Base-by-base conservation (phyloP, 30 jellyfish, hydroid and myxozoan species). In the Aurelia aurita complex sp. Pacific region DNA sequence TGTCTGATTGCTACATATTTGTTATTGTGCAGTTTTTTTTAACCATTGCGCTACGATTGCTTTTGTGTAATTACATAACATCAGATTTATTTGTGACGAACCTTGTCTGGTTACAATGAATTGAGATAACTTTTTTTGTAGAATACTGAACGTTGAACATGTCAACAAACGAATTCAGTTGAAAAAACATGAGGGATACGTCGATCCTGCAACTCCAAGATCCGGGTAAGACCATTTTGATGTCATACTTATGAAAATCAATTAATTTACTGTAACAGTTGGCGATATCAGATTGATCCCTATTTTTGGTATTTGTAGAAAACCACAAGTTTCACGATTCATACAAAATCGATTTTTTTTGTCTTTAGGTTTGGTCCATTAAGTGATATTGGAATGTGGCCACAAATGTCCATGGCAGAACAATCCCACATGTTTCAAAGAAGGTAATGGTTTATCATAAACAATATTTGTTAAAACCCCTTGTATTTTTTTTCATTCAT, bases 311-410 rank as follows among this genome's bases (percentile, higher is more conserved):
- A 46, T 46, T 46, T 9, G 57, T 46, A 46, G 57, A 46, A 46
- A 9, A 9, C 57, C 1, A 0, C 12, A 0, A 46, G 57, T 4
- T 46, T 46, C 12, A 9, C 57, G 2, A 46, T 0, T 46, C 57
- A 46, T 46, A 1, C 57, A 46, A 46, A 46, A 46, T 46, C 8
- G 8, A 9, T 46, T 46, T 46, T 1, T 68, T 34, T 12, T 14
- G 4, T 53, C 65, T 46, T 59, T 64, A 84, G 93, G 68, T 84
- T 84, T 75, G 93, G 84, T 12, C 77, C 93, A 5, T 46, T 84
- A 62, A 84, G 93, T 84, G 97, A 88, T 50, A 81, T 80, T 17
- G 87, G 92, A 3, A 57, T 80, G 67, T 88, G 97, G 97, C 92
- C 97, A 0, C 73, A 80, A 82, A 88, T 88, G 92, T 80, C 97